Conservation (phyloP, 2,797 vertebrate genomes). For the Rhabdomys pumilio region DNA sequence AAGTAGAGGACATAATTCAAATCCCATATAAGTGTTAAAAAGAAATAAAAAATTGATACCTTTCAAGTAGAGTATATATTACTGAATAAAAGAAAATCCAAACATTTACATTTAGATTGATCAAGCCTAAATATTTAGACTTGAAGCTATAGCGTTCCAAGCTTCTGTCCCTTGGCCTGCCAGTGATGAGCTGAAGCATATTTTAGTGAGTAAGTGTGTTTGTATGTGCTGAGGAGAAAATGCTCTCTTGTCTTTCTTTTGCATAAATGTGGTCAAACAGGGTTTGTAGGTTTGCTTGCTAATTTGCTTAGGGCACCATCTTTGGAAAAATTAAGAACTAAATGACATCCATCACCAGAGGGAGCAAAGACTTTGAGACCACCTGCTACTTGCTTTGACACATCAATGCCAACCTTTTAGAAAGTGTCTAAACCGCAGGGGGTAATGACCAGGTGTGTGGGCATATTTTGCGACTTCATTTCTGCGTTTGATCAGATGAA, state of each 20-base stretch:
- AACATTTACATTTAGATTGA: neutral
- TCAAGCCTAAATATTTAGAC: neutral
- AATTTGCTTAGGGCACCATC: conserved; percentile 76
- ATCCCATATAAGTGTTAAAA: neutral
- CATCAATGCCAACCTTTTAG: conserved; percentile 72
- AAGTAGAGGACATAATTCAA: neutral
- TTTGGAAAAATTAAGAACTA: conserved; percentile 73
- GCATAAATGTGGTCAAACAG: conserved; percentile 72
- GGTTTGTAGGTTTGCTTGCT: conserved; percentile 64
- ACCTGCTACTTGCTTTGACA: conserved; percentile 77
- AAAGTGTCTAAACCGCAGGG: conserved; percentile 63
- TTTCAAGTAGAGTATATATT: neutral
- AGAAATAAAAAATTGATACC: neutral
- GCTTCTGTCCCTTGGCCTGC: neutral
- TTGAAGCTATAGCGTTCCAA: neutral
- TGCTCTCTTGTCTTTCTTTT: conserved; percentile 70
- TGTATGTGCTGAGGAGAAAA: conserved; percentile 21
- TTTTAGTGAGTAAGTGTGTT: conserved; percentile 44
- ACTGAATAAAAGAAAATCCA: neutral
- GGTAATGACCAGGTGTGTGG: conserved; percentile 64
- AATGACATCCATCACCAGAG: conserved; percentile 70
- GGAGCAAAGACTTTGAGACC: conserved; percentile 63
- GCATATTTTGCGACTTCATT: conserved; percentile 79
- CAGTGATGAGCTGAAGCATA: conserved; percentile 5
- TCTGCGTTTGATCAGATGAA: conserved; percentile 79